Evolutionary conservation across 2,797 vertebrate genomes (phyloP), one percentile per base, ranked within the genome.

Genomic region (Australoheros facetus): DNA sequence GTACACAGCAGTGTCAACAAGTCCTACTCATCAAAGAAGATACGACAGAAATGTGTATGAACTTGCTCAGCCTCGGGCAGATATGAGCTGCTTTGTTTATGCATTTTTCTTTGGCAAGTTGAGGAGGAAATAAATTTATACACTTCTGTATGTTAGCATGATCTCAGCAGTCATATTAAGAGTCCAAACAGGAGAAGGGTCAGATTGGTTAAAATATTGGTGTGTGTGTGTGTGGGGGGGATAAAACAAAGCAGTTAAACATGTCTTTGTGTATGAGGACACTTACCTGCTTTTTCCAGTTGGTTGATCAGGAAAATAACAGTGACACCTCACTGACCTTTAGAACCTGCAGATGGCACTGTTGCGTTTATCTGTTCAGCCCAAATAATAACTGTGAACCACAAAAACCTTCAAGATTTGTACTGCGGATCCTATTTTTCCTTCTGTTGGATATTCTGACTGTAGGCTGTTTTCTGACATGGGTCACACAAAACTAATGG

Each of bases 51-150:
- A n/a, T 6, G 64, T 51, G 64, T n/a, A n/a, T 51, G 11, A 3
- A 51, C 26, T 30, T 51, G 26, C 26, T 3, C 6, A 0, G 16
- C 42, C 64, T 0, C 3, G 1, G 42, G 42, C 23, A 51, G n/a
- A 30, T 30, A n/a, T 28, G 48, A 28, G 9, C 42, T 48, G 48
- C 62, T 62, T 23, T 28, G 23, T 66, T 48, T 1, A 28, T 64
- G 16, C 19, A 16, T 66, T 48, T 48, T 30, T 51, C 16, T 69
- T 51, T 11, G 2, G 9, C 60, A 66, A 19, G 42, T 48, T 19
- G 62, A 66, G 42, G 62, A 30, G 12, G 11, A 66, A 66, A 66
- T 42, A 66, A 48, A 30, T 48, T 48, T 26, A 66, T n/a, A 53
- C 51, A 51, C 16, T 32, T 2, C 6, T 32, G 30, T 17, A 51